phyloP scores from a whole-genome alignment of 2,113 vertebrate species.

The Tinamus guttatus region DNA sequence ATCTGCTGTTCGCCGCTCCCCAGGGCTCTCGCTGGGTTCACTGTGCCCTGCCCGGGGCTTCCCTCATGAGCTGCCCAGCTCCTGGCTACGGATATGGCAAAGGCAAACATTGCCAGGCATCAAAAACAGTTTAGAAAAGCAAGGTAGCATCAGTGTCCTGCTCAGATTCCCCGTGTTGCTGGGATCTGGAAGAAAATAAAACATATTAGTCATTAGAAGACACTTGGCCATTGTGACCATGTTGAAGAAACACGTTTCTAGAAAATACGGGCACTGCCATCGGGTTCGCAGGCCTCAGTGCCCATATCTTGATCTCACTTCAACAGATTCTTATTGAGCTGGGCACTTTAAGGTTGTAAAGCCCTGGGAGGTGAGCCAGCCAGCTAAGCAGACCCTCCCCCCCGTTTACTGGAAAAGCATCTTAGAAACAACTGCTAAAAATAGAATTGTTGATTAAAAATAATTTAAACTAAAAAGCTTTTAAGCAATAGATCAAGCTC shows the following conservation, averaged over 20 bases:
- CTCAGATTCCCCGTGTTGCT: not conserved
- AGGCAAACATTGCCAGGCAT: not conserved
- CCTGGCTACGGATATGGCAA: not conserved
- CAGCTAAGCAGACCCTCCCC: not conserved
- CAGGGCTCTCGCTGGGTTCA: not conserved
- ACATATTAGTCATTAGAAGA: not conserved
- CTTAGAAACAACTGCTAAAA: conserved; percentile 44
- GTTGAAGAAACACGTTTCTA: not conserved
- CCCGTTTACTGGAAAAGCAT: conserved; percentile 35
- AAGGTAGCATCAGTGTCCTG: not conserved
- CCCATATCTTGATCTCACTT: not conserved
- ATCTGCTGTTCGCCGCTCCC: not conserved
- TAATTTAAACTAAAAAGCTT: conserved; percentile 59
- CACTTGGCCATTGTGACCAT: not conserved
- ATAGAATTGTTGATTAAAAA: conserved; percentile 62
- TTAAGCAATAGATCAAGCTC: conserved; percentile 44
- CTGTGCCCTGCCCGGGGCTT: not conserved
- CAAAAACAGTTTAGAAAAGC: not conserved
- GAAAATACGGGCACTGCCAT: not conserved
- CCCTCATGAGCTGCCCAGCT: not conserved
- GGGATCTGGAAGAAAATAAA: not conserved
- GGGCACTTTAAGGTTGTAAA: not conserved
- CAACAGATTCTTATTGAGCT: not conserved
- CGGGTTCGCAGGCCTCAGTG: not conserved
- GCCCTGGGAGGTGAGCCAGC: conserved; percentile 21